Evolutionary conservation across 2,113 vertebrate genomes (phyloP), one percentile per base, ranked within the genome.

Genomic region (Zosterops japonicus): DNA sequence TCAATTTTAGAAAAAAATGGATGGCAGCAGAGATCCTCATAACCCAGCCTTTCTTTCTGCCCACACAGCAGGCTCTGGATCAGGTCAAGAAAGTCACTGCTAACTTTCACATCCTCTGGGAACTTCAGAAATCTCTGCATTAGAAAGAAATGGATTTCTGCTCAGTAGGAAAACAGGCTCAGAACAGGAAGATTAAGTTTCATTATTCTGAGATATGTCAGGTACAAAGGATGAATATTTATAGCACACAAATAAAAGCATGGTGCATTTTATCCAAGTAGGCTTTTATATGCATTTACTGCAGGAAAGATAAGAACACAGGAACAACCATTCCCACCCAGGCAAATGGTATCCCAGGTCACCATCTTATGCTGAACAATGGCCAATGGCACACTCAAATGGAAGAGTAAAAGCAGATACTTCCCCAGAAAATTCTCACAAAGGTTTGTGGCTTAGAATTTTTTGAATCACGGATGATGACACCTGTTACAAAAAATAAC

Each of bases 1-100:
- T 99, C 98, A 5, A 98, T 93, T 61, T 81, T 98, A 64, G 98
- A 98, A 97, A 99, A 99, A 97, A 99, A 99, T 12, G 98, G 95
- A 96, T 99, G 99, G 93, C 99, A 99, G 89, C 98, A 98, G 70
- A 99, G 98, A 78, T 98, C 98, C 93, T 99, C 98, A 84, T 98
- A 99, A 81, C 96, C 98, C 82, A 99, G 95, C 35, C 99, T 98
- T 92, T 99, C 98, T 92, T 97, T 98, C 68, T 98, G 98, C 82
- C 98, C 98, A 96, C 99, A 99, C 24, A 99, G 97, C 86, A 99
- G 96, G 94, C 98, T 98, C 94, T 99, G 98, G 93, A 99, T 97
- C 92, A 99, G 98, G 95, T 99, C 99, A 83, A 99, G 96, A 97
- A 99, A 98, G 83, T 98, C 97, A 75, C 96, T 97, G 89, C 98